Conservation (phyloP, 2,113 vertebrate species). For the Stomatorhinus ivindoensis region DNA sequence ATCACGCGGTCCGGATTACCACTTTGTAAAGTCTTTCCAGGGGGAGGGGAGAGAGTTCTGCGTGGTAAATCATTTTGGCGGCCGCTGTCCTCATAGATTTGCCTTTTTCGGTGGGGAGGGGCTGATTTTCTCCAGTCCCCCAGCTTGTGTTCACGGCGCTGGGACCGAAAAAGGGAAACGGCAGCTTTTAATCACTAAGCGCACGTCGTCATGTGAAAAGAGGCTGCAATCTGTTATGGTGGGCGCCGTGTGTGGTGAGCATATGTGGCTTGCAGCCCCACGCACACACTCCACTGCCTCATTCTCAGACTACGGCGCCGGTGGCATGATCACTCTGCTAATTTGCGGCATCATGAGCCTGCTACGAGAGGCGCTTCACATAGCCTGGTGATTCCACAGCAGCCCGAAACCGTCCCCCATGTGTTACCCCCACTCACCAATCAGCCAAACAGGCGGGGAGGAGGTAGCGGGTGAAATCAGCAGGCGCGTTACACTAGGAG, state of each 20-base stretch:
- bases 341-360: neutral
- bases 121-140: neutral
- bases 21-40: neutral
- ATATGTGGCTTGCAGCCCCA: neutral
- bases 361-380: neutral
- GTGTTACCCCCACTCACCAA: neutral
- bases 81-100: neutral
- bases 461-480: neutral
- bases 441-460: neutral
- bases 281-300: neutral
- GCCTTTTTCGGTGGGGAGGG: neutral
- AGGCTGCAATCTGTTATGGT: neutral
- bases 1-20: neutral
- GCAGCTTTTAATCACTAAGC: neutral
- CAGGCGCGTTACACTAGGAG: neutral
- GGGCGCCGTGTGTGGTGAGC: neutral
- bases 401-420: neutral
- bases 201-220: neutral
- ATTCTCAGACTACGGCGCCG: neutral
- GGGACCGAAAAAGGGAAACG: neutral
- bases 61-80: neutral
- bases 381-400: neutral
- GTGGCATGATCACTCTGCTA: neutral
- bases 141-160: neutral
- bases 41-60: neutral